These are phyloP conservation scores for Dexiosoma caninum DNA, from an alignment of 2,888 invertebrate species.

Conservation along the genomic window DNA sequence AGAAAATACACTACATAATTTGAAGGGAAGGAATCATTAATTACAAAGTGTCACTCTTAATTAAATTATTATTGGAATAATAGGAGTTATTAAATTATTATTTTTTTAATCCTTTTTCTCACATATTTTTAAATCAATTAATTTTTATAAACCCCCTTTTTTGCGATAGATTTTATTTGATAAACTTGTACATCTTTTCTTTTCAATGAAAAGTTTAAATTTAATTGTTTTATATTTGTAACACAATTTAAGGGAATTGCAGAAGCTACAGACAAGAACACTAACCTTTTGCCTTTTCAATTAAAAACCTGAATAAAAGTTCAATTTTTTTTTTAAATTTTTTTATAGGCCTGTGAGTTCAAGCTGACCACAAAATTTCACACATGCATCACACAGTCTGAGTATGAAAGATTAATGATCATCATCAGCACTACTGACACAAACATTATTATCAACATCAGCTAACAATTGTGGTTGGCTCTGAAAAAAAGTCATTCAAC, in stretches of 20 bases:
- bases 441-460: conserved; percentile 12
- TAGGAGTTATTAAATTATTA: too few relatives aligned
- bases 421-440: conserved; percentile 20
- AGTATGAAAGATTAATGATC: conserved; percentile 8
- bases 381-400: conserved; percentile 42
- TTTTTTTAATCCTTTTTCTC: neutral
- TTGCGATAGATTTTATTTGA: conserved; percentile 3
- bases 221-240: conserved; percentile 35
- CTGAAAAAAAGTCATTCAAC: too few relatives aligned
- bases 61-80: neutral
- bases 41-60: conserved; percentile 23
- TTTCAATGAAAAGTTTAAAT: conserved; percentile 22
- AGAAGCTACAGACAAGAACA: neutral
- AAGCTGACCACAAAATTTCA: conserved; percentile 56
- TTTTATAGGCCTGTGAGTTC: conserved; percentile 32
- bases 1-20: neutral
- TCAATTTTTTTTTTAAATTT: too few relatives aligned
- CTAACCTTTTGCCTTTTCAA: conserved; percentile 47
- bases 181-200: neutral
- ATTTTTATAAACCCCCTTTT: neutral
- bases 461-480: conserved; percentile 2
- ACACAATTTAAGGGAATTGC: conserved; percentile 1
- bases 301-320: conserved; percentile 45
- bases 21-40: neutral
- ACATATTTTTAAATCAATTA: conserved; percentile 25